These are phyloP conservation scores for Camponotus floridanus DNA, from an alignment of 1,140 invertebrate species.

Conservation along the genomic window DNA sequence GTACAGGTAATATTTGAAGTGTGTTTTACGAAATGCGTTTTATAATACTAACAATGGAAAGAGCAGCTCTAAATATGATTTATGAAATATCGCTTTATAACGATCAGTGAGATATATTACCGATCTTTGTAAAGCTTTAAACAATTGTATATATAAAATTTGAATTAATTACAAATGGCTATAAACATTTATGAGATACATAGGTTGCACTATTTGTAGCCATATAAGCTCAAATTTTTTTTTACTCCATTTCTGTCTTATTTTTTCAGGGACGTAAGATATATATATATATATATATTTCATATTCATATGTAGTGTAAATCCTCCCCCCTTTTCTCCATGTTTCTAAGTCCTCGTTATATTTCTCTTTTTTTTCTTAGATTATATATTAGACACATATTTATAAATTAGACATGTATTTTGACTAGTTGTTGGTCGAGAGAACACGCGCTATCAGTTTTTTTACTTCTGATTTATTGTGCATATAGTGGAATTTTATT, in stretches of 20 bases:
- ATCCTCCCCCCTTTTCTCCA: constrained; percentile 25
- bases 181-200: constrained; percentile 57
- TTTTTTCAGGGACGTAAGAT: constrained; percentile 70
- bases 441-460: constrained; percentile 49
- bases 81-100: constrained; percentile 48
- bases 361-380: constrained; percentile 57
- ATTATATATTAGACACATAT: constrained; percentile 31
- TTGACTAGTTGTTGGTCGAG: constrained; percentile 29
- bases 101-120: constrained; percentile 28
- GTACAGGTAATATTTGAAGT: constrained; percentile 70
- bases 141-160: constrained; percentile 77
- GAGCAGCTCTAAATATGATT: constrained; percentile 57
- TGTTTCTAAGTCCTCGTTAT: constrained; percentile 50
- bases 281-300: constrained; percentile 71
- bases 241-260: constrained; percentile 63
- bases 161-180: constrained; percentile 66
- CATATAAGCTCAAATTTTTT: constrained; percentile 65
- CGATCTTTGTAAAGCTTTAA: constrained; percentile 69
- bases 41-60: constrained; percentile 41
- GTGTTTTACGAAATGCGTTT: constrained; percentile 62
- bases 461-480: constrained; percentile 38
- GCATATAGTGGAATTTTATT: constrained; percentile 42
- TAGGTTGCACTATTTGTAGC: constrained; percentile 65
- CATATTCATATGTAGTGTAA: constrained; percentile 73
- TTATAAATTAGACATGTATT: constrained; percentile 32